Base-by-base conservation (phyloP, 2,113 vertebrate genomes). In the Glaucomys volans region DNA sequence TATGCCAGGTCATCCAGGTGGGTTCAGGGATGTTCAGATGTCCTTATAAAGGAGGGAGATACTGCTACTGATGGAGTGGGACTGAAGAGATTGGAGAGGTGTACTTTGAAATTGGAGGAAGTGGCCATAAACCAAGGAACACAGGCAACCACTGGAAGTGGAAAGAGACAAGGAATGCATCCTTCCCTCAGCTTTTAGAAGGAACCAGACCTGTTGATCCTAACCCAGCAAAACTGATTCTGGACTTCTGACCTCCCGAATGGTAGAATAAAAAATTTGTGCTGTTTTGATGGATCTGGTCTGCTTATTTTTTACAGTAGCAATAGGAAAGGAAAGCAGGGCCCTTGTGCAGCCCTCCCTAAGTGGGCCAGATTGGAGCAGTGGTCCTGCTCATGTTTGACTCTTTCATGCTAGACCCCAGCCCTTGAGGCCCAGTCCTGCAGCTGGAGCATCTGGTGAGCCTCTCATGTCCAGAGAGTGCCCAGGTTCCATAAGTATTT, bases 351-450 rank as follows among this genome's bases (percentile, higher is more conserved):
- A 7, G 4, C 12, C 30, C 47, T 37, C 30, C 1, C 0, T 5
- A 20, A 40, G 18, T 0, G n/a, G 3, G 8, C 20, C 9, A 22
- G 52, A 11, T 1, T 40, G 6, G 42, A 44, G 2, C 30, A 8
- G 1, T 30, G 72, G 17, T 44, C 37, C 64, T 75, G 7, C 42
- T 75, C 44, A 0, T 59, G 50, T 66, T 54, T 71, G 54, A 62
- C 4, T 47, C 6, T 32, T 11, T 50, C 75, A 17, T 50, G 66
- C 47, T 74, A 24, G 28, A 40, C 9, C 1, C 35, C 18, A 87
- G 54, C 72, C 67, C 30, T 18, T 1, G 75, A 77, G 50, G 50
- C 81, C 10, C 12, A 24, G n/a, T 57, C 30, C 74, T 81, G 32
- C 26, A 54, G 42, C 0, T 8, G 14, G 26, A 8, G 50, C 35